phyloP scores from a whole-genome alignment of 2,888 invertebrate genomes.

The Drosophila recens region DNA sequence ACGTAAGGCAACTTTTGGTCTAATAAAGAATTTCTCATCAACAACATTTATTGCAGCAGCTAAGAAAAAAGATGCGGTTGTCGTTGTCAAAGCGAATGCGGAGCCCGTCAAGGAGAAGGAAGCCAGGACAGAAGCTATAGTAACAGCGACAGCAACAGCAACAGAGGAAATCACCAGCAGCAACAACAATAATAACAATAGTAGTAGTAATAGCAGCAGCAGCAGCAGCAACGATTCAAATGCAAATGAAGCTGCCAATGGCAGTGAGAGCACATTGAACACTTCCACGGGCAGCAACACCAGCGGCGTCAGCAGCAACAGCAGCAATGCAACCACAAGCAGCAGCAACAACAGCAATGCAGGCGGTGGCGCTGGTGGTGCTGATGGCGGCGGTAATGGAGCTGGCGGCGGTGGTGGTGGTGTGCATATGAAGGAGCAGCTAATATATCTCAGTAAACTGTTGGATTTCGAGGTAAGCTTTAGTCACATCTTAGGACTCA shows the following conservation, averaged over 20 bases:
- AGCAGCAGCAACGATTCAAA: constrained; percentile 39
- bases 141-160: constrained; percentile 19
- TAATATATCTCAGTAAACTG: constrained; percentile 93
- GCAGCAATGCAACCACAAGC: constrained; percentile 52
- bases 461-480: constrained; percentile 93
- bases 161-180: constrained; percentile 26
- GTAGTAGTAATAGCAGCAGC: constrained; percentile 11
- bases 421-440: constrained; percentile 92
- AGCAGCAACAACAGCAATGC: constrained; percentile 23
- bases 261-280: constrained; percentile 57
- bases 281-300: constrained; percentile 67
- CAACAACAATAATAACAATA: constrained; percentile 13
- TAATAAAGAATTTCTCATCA: not conserved
- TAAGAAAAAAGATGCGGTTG: constrained; percentile 65
- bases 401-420: constrained; percentile 85
- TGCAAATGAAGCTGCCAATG: constrained; percentile 45
- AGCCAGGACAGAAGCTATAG: constrained; percentile 19
- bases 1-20: constrained; percentile 58
- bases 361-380: constrained; percentile 8
- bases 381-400: too few relatives aligned
- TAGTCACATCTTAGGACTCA: not conserved
- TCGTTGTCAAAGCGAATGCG: constrained; percentile 32
- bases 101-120: constrained; percentile 58
- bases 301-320: constrained; percentile 73
- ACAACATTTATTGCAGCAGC: constrained; percentile 41